A percentile compares a stretch with the other conserved stretches of the same genome.
phyloP scores from a whole-genome alignment of 2,797 vertebrate genomes.

The Microctenopoma lineatum region DNA sequence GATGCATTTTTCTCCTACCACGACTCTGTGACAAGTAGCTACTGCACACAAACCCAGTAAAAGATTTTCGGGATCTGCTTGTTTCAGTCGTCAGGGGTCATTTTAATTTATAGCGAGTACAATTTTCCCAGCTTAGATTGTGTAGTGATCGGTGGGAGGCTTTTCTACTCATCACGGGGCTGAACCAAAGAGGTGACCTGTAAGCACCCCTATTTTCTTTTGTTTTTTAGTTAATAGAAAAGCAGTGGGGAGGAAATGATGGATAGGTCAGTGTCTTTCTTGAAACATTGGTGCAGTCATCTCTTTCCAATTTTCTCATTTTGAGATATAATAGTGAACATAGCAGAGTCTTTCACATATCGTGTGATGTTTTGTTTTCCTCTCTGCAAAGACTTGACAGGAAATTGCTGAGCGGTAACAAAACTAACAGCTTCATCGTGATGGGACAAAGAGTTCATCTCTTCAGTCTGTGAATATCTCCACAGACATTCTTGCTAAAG shows the following conservation, averaged over 20 bases:
- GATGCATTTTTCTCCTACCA: slow-evolving; percentile 16
- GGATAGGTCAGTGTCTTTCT: slow-evolving; percentile 61
- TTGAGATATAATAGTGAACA: slow-evolving; percentile 51
- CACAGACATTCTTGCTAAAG: slow-evolving; percentile 41
- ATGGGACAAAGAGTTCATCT: slow-evolving; percentile 48
- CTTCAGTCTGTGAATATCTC: slow-evolving; percentile 66
- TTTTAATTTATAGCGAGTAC: slow-evolving; percentile 57
- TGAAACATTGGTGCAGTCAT: slow-evolving; percentile 63
- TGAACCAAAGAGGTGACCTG: slow-evolving; percentile 76
- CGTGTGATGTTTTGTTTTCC: slow-evolving; percentile 54
- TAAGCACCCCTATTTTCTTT: slow-evolving; percentile 64
- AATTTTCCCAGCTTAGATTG: slow-evolving; percentile 36
- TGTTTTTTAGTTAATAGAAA: slow-evolving; percentile 31
- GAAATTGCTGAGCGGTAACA: slow-evolving; percentile 58
- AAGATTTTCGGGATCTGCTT: slow-evolving; percentile 46
- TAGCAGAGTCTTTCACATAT: slow-evolving; percentile 66
- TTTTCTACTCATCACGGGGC: slow-evolving; percentile 70
- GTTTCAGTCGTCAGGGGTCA: slow-evolving; percentile 59
- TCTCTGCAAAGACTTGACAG: slow-evolving; percentile 50
- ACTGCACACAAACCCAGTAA: slow-evolving; percentile 30
- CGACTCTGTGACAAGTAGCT: slow-evolving; percentile 39
- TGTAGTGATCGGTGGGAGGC: slow-evolving; percentile 22
- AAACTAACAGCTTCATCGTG: slow-evolving; percentile 52
- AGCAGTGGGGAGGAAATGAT: slow-evolving; percentile 54
- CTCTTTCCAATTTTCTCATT: slow-evolving; percentile 60